Conservation (phyloP, 2,797 vertebrate genomes). For the Geotria australis region DNA sequence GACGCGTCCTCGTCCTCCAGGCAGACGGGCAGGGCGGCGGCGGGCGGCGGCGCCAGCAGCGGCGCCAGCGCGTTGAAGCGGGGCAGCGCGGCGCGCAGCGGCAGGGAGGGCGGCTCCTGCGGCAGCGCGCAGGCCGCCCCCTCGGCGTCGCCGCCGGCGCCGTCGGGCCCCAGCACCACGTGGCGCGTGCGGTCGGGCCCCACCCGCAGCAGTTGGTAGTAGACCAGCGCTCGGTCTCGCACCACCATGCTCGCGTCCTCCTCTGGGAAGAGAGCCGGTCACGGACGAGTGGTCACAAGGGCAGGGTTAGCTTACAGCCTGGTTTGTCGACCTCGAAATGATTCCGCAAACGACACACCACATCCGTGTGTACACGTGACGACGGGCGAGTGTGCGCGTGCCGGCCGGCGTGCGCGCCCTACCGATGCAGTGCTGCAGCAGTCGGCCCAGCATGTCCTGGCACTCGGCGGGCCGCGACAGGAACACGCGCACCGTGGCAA, state of each 20-base stretch:
- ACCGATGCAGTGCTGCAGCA: conserved; percentile 59
- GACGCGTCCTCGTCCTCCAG: neutral
- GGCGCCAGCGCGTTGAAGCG: conserved; percentile 49
- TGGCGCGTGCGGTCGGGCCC: conserved; percentile 26
- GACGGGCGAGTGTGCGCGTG: too few relatives aligned
- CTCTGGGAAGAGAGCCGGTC: conserved; percentile 12
- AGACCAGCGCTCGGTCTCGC: conserved; percentile 50
- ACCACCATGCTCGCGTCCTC: conserved; percentile 66
- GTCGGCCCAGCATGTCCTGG: conserved; percentile 57
- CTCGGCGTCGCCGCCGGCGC: conserved; percentile 24
- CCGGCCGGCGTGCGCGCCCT: conserved; percentile 1
- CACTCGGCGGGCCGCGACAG: conserved; percentile 53
- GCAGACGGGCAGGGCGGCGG: conserved; percentile 9
- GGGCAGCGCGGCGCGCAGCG: conserved; percentile 32
- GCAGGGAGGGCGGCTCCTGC: conserved; percentile 8
- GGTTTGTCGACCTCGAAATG: too few relatives aligned
- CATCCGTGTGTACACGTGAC: too few relatives aligned
- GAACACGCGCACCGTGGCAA: conserved; percentile 38
- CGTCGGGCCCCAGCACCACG: conserved; percentile 35
- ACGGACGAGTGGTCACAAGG: neutral
- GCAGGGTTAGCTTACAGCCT: neutral
- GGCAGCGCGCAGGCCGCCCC: conserved; percentile 34
- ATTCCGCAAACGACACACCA: too few relatives aligned
- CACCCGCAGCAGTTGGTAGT: conserved; percentile 43
- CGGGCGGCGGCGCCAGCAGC: conserved; percentile 15